phyloP scores from a whole-genome alignment of 2,888 invertebrate genomes.

The Lochmaea crataegi region DNA sequence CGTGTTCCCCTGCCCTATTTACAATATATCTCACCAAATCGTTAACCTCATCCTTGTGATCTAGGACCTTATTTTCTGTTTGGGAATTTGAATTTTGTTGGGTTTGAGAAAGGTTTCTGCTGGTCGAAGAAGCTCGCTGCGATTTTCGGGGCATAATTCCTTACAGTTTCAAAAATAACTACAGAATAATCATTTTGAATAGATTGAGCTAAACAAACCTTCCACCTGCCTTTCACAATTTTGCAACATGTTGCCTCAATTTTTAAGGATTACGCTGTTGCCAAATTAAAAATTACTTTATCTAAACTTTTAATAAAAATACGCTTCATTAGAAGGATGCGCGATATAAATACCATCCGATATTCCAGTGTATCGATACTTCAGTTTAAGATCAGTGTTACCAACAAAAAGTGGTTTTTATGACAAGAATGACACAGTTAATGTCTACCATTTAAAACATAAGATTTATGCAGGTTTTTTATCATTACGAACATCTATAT shows the following conservation, averaged over 20 bases:
- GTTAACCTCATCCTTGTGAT: conserved; percentile 47
- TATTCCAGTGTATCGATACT: too few species aligned
- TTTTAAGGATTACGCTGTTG: not conserved
- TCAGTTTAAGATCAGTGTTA: too few species aligned
- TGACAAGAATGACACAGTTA: too few species aligned
- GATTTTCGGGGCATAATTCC: conserved; percentile 3
- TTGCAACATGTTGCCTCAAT: not conserved
- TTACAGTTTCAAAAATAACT: not conserved
- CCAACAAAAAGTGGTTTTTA: too few species aligned
- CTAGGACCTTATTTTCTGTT: conserved; percentile 14
- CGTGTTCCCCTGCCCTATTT: conserved; percentile 49
- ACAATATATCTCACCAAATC: conserved; percentile 54
- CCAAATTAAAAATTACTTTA: not conserved
- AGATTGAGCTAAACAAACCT: too few species aligned
- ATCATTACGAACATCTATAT: too few species aligned
- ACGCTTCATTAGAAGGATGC: too few species aligned
- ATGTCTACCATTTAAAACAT: too few species aligned
- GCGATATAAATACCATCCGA: too few species aligned
- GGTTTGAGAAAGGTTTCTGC: conserved; percentile 16
- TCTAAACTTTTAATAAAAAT: not conserved
- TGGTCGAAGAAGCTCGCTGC: not conserved
- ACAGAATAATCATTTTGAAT: not conserved
- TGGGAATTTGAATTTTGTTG: conserved; percentile 39
- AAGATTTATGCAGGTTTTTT: too few species aligned
- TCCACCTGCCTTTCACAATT: too few species aligned